Percentiles rank a stretch among this genome's conserved stretches.
phyloP scores from a whole-genome alignment of 35 echinoderm and acorn worm species.

The Ophiothrix spiculata region DNA sequence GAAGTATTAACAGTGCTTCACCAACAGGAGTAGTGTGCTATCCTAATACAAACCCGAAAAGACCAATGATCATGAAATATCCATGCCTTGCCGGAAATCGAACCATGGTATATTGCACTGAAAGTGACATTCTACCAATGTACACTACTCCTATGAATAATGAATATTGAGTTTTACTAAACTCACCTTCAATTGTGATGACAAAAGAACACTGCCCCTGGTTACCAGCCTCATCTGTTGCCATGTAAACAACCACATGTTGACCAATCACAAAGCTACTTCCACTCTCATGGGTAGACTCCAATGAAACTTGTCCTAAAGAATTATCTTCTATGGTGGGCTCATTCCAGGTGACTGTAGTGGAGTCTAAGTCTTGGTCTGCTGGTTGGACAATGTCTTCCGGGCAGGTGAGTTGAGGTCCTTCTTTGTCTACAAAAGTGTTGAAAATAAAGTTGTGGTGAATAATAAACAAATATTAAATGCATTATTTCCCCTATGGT shows the following conservation, averaged over 20 bases:
- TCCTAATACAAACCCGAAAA: background rate
- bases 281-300: background rate
- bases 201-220: background rate
- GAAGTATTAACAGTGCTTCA: background rate
- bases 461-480: too few species aligned
- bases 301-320: too few species aligned
- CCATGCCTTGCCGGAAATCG: background rate
- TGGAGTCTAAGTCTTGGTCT: background rate
- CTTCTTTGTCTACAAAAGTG: background rate
- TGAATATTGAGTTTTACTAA: background rate
- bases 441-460: too few species aligned
- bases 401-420: background rate
- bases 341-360: background rate
- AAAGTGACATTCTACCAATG: background rate
- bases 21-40: background rate
- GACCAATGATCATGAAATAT: background rate
- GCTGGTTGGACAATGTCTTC: background rate
- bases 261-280: slow-evolving; percentile 4
- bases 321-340: background rate
- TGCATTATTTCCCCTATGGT: too few species aligned
- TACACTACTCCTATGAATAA: background rate
- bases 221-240: slow-evolving; percentile 2
- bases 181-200: background rate
- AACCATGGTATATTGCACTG: background rate
- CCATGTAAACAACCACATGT: background rate